phyloP scores from a whole-genome alignment of 2,797 vertebrate species.

The Galago senegalensis region DNA sequence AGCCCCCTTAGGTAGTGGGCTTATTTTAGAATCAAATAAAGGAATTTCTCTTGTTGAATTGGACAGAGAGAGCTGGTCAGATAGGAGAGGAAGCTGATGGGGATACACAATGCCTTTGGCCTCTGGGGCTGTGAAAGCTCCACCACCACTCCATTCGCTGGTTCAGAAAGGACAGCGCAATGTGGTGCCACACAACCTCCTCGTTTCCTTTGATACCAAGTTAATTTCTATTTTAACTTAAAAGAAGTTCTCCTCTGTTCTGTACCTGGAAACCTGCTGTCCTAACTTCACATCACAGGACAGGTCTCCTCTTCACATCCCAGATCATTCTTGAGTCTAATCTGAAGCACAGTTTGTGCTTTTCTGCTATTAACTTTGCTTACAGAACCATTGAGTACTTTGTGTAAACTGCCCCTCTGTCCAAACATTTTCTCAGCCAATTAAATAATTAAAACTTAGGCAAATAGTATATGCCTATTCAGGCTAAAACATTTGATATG shows the following conservation, averaged over 20 bases:
- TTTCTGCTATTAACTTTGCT: conserved; percentile 74
- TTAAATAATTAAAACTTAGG: conserved; percentile 81
- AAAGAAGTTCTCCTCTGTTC: neutral
- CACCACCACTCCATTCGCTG: neutral
- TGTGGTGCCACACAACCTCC: rapidly evolving
- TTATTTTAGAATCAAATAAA: neutral
- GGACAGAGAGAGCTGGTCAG: neutral
- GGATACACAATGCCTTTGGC: neutral
- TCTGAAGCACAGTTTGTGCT: conserved; percentile 57
- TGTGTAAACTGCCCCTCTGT: conserved; percentile 80
- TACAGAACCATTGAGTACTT: conserved; percentile 82
- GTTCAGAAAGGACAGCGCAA: neutral
- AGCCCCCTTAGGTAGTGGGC: too few species aligned
- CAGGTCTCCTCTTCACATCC: neutral
- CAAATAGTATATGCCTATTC: conserved; percentile 85
- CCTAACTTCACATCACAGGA: neutral
- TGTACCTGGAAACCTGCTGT: neutral
- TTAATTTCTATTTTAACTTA: neutral
- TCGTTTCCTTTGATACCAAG: neutral
- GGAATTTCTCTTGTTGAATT: neutral
- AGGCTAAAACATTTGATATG: conserved; percentile 81
- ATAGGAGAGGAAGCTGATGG: neutral
- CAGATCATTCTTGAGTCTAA: neutral
- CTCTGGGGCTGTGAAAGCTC: neutral
- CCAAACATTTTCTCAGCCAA: conserved; percentile 85